Conservation (phyloP, 1,140 invertebrate genomes). For the Paracyclopina nana region DNA sequence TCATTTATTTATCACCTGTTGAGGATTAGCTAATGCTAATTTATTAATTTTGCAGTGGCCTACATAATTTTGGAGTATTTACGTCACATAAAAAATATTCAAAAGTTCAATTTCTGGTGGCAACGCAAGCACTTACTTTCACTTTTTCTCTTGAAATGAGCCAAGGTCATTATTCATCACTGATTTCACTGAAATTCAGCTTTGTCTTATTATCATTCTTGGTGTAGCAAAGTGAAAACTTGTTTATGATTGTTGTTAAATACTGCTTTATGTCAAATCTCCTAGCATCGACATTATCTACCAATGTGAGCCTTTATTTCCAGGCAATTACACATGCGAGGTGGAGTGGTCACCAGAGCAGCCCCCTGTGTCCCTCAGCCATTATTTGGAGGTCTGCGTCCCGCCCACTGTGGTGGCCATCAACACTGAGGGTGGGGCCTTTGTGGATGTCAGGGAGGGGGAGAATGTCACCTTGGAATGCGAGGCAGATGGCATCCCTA, state of each 20-base stretch:
- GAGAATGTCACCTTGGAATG: constrained; percentile 22
- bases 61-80: no score
- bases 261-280: not conserved
- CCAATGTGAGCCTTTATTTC: no score
- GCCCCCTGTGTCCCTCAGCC: not conserved
- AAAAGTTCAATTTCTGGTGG: no score
- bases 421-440: not conserved
- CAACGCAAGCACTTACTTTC: no score
- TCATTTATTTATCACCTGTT: no score
- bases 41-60: no score
- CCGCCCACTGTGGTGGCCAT: not conserved
- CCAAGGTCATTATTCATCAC: no score
- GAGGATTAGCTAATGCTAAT: no score
- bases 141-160: no score
- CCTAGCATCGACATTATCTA: not conserved
- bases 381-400: constrained; percentile 6
- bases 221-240: not conserved
- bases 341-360: constrained; percentile 5
- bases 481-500: constrained; percentile 21
- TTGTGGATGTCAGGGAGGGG: constrained; percentile 9
- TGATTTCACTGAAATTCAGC: no score
- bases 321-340: constrained; percentile 12
- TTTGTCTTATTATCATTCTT: not conserved
- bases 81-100: no score
- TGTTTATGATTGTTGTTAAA: not conserved